phyloP scores from a whole-genome alignment of 1,140 invertebrate genomes.

The Pseudomyrmex cubaensis region DNA sequence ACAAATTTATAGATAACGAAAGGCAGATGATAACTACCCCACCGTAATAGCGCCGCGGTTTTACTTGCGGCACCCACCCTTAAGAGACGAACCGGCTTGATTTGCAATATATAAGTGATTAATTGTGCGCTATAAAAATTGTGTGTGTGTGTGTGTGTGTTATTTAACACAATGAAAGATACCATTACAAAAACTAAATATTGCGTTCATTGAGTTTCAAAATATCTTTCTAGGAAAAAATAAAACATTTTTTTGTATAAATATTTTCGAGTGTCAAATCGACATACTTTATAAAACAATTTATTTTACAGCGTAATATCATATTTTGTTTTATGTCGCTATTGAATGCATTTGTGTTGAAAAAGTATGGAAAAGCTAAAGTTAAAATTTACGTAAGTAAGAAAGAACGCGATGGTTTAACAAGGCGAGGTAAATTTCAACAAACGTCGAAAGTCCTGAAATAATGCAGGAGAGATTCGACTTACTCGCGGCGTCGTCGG shows the following conservation, averaged over 20 bases:
- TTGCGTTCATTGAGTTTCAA: not conserved
- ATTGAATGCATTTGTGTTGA: not conserved
- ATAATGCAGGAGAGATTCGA: conserved; percentile 17
- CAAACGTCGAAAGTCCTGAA: conserved; percentile 12
- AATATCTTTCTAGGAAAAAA: not conserved
- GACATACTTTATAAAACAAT: conserved; percentile 7
- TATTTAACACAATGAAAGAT: not conserved
- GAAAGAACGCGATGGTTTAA: not conserved
- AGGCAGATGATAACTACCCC: conserved; percentile 69
- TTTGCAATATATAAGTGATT: conserved; percentile 46
- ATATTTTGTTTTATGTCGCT: not conserved
- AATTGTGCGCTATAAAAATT: conserved; percentile 11
- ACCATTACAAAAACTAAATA: not conserved
- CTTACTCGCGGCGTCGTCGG: conserved; percentile 3
- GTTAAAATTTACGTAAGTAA: not conserved
- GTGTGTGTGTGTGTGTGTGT: too few species aligned
- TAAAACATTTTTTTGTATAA: not conserved
- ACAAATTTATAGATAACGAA: conserved; percentile 67
- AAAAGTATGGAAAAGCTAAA: not conserved
- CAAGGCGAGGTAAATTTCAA: not conserved
- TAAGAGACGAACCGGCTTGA: conserved; percentile 46
- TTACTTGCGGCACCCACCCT: conserved; percentile 53
- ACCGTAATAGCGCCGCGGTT: conserved; percentile 67
- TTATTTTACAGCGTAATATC: not conserved
- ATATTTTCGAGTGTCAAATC: not conserved